A percentile compares a stretch with the other conserved stretches of the same genome.
phyloP scores from a whole-genome alignment of 1,140 invertebrate genomes.

The Homarus americanus region DNA sequence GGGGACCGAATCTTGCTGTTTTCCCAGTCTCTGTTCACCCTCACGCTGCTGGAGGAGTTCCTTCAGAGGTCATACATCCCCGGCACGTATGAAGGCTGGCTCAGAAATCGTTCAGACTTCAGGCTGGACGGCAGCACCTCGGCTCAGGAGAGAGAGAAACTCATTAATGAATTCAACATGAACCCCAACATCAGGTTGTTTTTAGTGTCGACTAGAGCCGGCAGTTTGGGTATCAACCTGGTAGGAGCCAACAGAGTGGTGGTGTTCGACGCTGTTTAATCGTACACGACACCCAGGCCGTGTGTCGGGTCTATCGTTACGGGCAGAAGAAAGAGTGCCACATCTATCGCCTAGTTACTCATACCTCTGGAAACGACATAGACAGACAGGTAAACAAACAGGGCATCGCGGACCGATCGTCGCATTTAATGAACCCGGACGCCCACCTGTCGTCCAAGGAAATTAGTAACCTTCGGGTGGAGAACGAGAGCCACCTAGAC shows the following conservation, averaged over 20 bases:
- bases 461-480: slow-evolving; percentile 94
- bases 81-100: slow-evolving; percentile 87
- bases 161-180: slow-evolving; percentile 98
- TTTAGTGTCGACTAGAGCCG: slow-evolving; percentile 97
- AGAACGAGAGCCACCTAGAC: slow-evolving; percentile 89
- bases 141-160: slow-evolving; percentile 94
- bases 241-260: slow-evolving; percentile 98
- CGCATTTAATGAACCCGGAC: slow-evolving; percentile 98
- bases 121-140: slow-evolving; percentile 96
- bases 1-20: slow-evolving; percentile 95
- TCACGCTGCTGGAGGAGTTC: slow-evolving; percentile 98
- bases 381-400: slow-evolving; percentile 99
- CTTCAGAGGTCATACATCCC: slow-evolving; percentile 89
- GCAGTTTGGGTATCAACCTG: slow-evolving; percentile 98
- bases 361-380: slow-evolving; percentile 97
- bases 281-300: slow-evolving; percentile 99
- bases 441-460: slow-evolving; percentile 96
- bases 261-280: slow-evolving; percentile 99
- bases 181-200: slow-evolving; percentile 94
- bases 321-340: slow-evolving; percentile 96
- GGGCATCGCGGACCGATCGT: slow-evolving; percentile 96
- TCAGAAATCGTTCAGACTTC: slow-evolving; percentile 83
- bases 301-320: slow-evolving; percentile 95
- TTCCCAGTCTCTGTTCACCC: slow-evolving; percentile 96
- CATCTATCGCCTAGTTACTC: slow-evolving; percentile 97